Evolutionary conservation across 2,888 invertebrate species (phyloP).

Genomic region (Bugula neritina): DNA sequence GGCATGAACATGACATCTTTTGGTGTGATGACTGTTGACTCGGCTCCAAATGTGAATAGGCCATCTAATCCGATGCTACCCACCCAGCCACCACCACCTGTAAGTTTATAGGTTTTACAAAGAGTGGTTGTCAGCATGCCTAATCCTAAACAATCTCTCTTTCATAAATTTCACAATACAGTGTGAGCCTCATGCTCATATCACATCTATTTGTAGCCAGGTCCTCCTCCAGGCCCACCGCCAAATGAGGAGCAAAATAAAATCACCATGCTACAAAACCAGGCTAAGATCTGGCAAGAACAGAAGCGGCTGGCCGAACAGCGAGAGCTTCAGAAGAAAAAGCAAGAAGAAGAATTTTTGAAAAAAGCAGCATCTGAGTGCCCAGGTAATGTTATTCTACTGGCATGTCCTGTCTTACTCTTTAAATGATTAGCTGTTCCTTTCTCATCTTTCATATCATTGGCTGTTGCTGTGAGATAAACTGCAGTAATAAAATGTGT

Average conservation of each 20-base stretch:
- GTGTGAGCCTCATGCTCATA: too few relatives aligned
- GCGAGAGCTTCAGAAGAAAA: slow-evolving; percentile 1
- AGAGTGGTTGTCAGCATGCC: too few relatives aligned
- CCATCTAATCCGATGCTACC: slow-evolving; percentile 34
- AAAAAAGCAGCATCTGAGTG: background rate
- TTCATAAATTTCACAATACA: too few relatives aligned
- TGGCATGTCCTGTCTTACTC: too few relatives aligned
- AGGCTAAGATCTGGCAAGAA: slow-evolving; percentile 42
- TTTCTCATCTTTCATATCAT: too few relatives aligned
- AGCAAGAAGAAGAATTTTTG: slow-evolving; percentile 3
- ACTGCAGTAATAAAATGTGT: too few relatives aligned
- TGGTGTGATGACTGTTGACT: slow-evolving; percentile 29
- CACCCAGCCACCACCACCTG: slow-evolving; percentile 30
- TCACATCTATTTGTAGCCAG: slow-evolving; percentile 42
- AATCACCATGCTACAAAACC: slow-evolving; percentile 37
- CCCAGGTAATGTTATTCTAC: too few relatives aligned
- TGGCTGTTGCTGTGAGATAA: too few relatives aligned
- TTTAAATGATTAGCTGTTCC: too few relatives aligned
- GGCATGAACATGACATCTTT: background rate
- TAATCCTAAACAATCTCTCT: too few relatives aligned
- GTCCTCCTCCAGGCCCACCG: slow-evolving; percentile 46
- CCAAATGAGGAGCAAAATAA: slow-evolving; percentile 35
- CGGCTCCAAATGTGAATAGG: slow-evolving; percentile 39
- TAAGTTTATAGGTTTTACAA: too few relatives aligned
- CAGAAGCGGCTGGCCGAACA: slow-evolving; percentile 32